Evolutionary conservation across 2,888 invertebrate genomes (phyloP), one percentile per base, ranked within the genome.

Genomic region (Ernsta delagoae): DNA sequence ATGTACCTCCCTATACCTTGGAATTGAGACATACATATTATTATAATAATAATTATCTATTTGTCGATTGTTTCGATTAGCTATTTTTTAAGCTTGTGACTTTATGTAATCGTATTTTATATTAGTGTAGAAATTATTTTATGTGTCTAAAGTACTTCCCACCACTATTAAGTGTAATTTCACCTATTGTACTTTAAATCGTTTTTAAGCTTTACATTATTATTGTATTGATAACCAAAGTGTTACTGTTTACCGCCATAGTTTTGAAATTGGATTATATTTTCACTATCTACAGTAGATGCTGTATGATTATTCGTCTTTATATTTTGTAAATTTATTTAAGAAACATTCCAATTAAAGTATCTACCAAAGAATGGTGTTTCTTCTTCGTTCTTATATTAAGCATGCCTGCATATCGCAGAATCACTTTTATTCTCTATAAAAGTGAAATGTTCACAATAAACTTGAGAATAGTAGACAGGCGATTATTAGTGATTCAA

Each of bases 311-410:
- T 84, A 64, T 56, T 54, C 56, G 45, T 57, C 43, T 82, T 73
- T 83, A 81, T 81, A 78, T 85, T 83, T 79, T 87, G 79, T 82
- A 79, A 80, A 81, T 79, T 80, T 85, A 83, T 81, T 86, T 80
- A 86, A 63, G 86, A 72, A 85, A 91, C 90, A 91, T 91, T 91
- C 90, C 90, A 91, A 89, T 87, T 84, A 89, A 86, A 87, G 81
- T 87, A 84, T 87, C 83, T 87, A 87, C 84, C 83, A 85, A 82
- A 82, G 74, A 74, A 71, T 72, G 70, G 77, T 75, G 65, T 84
- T 74, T 79, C 76, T 78, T 76, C 78, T 74, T 53, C 16, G 9
- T 24, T 3, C 4, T 50, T 41, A 41, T 39, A 39, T 39, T 39
- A 39, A 39, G 24, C 1, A 24, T 24, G 3, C 24, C 24, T 24